Evolutionary conservation across 2,888 invertebrate species (phyloP).

Genomic region (Chirona hameri): DNA sequence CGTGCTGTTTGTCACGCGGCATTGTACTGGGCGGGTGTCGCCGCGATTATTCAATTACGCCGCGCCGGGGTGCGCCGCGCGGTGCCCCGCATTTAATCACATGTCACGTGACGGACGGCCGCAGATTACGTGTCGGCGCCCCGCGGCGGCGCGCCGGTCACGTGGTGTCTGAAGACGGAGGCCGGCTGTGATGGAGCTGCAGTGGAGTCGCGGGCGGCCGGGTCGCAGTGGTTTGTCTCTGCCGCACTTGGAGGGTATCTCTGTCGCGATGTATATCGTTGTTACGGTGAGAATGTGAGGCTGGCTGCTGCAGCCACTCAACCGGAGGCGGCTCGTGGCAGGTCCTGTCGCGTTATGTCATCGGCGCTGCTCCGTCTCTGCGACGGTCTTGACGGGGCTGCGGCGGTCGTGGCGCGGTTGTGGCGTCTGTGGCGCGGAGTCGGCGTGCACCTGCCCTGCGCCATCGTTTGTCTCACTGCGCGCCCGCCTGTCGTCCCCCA

Average conservation of each 20-base stretch:
- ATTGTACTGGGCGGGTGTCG: not conserved
- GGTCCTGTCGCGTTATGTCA: too few relatives aligned
- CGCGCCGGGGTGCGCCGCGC: not conserved
- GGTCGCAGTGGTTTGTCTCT: too few relatives aligned
- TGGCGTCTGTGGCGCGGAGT: not conserved
- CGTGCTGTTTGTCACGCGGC: not conserved
- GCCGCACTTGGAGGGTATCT: too few relatives aligned
- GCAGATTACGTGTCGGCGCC: not conserved
- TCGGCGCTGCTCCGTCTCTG: too few relatives aligned
- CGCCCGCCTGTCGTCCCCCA: not conserved
- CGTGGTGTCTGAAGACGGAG: not conserved
- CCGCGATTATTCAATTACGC: slow-evolving; percentile 6
- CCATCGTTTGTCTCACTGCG: not conserved
- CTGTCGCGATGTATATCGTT: too few relatives aligned
- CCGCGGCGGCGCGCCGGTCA: not conserved
- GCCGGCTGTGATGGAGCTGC: not conserved
- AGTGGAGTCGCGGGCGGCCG: not conserved
- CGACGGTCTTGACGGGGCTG: too few relatives aligned
- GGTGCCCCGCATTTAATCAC: not conserved
- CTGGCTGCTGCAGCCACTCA: too few relatives aligned
- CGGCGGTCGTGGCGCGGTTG: not conserved
- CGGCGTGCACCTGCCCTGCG: not conserved
- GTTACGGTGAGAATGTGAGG: too few relatives aligned
- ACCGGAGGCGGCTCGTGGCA: too few relatives aligned
- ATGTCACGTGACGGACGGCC: not conserved